Conservation (phyloP, 2,888 invertebrate species). For the Parthenolecanium corni region DNA sequence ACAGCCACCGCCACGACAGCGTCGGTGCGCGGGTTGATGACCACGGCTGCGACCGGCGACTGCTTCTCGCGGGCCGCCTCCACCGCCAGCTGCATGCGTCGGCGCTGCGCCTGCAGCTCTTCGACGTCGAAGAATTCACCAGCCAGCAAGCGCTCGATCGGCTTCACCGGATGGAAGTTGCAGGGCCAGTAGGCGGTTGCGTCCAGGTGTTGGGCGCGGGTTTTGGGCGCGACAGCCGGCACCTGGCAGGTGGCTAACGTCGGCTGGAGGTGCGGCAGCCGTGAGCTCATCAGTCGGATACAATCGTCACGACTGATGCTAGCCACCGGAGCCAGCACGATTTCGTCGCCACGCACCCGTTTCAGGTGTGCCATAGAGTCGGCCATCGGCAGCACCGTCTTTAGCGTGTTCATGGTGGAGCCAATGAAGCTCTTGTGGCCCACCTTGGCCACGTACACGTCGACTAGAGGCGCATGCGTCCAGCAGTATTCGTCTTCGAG, state of each 20-base stretch:
- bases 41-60: constrained; percentile 45
- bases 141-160: constrained; percentile 54
- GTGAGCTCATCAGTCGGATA: constrained; percentile 39
- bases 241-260: constrained; percentile 40
- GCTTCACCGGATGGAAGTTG: constrained; percentile 69
- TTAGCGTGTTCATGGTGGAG: constrained; percentile 47
- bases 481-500: constrained; percentile 44
- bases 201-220: constrained; percentile 53
- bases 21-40: constrained; percentile 59
- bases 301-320: constrained; percentile 7
- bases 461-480: constrained; percentile 44
- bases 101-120: constrained; percentile 46
- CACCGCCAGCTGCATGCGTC: constrained; percentile 49
- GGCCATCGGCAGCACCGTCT: constrained; percentile 48
- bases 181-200: constrained; percentile 61
- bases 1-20: constrained; percentile 56
- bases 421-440: constrained; percentile 52
- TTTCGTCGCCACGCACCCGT: constrained; percentile 47
- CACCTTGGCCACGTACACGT: constrained; percentile 51
- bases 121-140: constrained; percentile 48
- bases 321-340: constrained; percentile 31
- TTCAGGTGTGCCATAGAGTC: constrained; percentile 56
- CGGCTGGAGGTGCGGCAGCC: constrained; percentile 43
- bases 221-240: constrained; percentile 49
- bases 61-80: constrained; percentile 41